These are phyloP conservation scores for Merluccius polli DNA, from an alignment of 2,797 vertebrate species.

Conservation along the genomic window DNA sequence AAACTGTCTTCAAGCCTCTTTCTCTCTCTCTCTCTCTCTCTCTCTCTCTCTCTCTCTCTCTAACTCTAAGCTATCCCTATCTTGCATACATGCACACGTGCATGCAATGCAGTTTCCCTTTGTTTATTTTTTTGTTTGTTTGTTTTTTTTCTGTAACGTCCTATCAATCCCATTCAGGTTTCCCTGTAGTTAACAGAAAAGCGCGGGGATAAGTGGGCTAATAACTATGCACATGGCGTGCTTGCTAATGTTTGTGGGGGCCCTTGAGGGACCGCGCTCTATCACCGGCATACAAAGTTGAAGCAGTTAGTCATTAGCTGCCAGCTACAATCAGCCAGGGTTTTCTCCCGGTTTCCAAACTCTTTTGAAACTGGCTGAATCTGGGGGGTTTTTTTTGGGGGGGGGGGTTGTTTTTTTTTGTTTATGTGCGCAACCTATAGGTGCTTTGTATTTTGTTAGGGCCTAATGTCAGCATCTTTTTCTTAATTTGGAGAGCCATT, in stretches of 20 bases:
- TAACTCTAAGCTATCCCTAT: no score
- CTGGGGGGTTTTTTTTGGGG: no score
- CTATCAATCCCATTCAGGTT: slow-evolving; percentile 34
- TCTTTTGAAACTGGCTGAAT: no score
- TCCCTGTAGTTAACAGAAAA: slow-evolving; percentile 55
- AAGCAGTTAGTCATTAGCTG: slow-evolving; percentile 34
- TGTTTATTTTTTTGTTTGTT: neutral
- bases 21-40: neutral
- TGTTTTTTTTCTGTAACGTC: slow-evolving; percentile 22
- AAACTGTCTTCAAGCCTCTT: neutral
- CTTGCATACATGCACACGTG: neutral
- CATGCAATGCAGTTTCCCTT: neutral
- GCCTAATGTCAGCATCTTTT: no score
- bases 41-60: neutral
- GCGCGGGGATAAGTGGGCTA: slow-evolving; percentile 62
- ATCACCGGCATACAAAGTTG: slow-evolving; percentile 49
- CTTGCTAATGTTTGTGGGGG: slow-evolving; percentile 52
- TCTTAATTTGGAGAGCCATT: no score
- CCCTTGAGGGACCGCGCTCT: slow-evolving; percentile 55
- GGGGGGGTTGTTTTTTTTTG: no score
- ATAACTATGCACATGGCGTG: slow-evolving; percentile 57
- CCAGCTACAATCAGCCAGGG: no score
- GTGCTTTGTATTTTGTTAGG: no score
- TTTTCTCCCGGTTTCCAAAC: no score
- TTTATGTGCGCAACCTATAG: no score